Conservation (phyloP, 2,888 invertebrate species). For the Andrena flavipes region DNA sequence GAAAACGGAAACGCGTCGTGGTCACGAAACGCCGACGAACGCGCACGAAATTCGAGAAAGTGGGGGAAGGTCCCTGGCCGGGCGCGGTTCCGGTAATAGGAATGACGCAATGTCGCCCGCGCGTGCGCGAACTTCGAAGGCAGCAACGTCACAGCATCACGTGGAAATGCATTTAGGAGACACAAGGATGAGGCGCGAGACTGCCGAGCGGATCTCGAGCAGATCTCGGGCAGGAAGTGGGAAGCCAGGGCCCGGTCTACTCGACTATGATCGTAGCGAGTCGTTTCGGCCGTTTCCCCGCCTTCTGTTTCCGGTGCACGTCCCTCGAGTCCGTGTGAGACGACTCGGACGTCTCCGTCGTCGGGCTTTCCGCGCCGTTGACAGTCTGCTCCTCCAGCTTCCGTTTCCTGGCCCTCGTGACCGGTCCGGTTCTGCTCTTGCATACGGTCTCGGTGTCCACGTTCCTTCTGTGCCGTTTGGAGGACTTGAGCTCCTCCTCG, state of each 20-base stretch:
- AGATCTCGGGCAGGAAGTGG: not conserved
- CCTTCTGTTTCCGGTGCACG: conserved; percentile 77
- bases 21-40: conserved; percentile 4
- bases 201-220: conserved; percentile 39
- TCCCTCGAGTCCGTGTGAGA: conserved; percentile 67
- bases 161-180: conserved; percentile 70
- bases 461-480: conserved; percentile 25
- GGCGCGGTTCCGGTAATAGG: conserved; percentile 68
- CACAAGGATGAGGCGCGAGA: conserved; percentile 59
- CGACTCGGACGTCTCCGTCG: conserved; percentile 62
- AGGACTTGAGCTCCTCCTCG: not conserved
- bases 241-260: conserved; percentile 58
- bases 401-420: conserved; percentile 81
- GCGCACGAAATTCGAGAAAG: conserved; percentile 25
- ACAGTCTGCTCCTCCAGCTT: conserved; percentile 76
- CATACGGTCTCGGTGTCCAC: not conserved
- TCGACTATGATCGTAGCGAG: conserved; percentile 75
- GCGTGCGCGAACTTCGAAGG: conserved; percentile 62
- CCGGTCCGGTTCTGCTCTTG: conserved; percentile 73
- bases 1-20: conserved; percentile 10
- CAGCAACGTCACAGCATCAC: conserved; percentile 58
- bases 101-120: conserved; percentile 74
- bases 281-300: conserved; percentile 78
- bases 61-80: not conserved
- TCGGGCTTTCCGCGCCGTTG: conserved; percentile 61